Evolutionary conservation across 2,113 vertebrate species (phyloP), one percentile per base, ranked within the genome.

Genomic region (Microcebus lehilahytsara): DNA sequence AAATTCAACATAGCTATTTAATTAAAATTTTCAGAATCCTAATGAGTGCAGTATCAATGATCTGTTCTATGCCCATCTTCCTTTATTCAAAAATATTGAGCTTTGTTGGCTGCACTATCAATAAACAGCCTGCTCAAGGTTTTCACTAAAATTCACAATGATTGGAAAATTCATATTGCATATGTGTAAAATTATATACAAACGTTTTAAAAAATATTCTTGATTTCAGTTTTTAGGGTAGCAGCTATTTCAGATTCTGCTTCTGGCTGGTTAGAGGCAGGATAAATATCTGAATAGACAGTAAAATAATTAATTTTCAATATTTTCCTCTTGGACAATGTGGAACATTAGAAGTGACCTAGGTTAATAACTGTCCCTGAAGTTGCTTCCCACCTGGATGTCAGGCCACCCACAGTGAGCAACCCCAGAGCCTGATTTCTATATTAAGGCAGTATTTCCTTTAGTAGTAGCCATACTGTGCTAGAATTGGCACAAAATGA

Each of bases 401-500:
- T 53, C 23, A 81, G 96, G 60, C 74, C 93, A 90, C 93, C 88
- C 91, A 79, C 6, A 79, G 17, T 56, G 79, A 86, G 60, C 75
- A 85, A 72, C 79, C 94, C 19, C 94, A 95, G 87, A 96, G 11
- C 34, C 93, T 40, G 64, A 46, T 81, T 94, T 92, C 86, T 80
- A 37, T 72, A 90, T 53, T 51, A 84, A 91, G 83, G 89, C 17
- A 49, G 22, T 60, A 22, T 97, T 97, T 42, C 84, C 89, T 94
- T 58, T 56, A n/a, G 87, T 6, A 46, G 79, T 87, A 8, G 6
- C 93, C 71, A 20, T 62, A 46, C 12, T 17, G 22, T 66, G n/a
- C 86, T 78, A 91, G 81, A 69, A 86, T 37, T 88, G 77, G 60
- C 62, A 67, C 74, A 51, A 32, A 72, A 64, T 12, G 66, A 87